phyloP scores from a whole-genome alignment of 2,113 vertebrate species.

The Paradoxurus hermaphroditus region DNA sequence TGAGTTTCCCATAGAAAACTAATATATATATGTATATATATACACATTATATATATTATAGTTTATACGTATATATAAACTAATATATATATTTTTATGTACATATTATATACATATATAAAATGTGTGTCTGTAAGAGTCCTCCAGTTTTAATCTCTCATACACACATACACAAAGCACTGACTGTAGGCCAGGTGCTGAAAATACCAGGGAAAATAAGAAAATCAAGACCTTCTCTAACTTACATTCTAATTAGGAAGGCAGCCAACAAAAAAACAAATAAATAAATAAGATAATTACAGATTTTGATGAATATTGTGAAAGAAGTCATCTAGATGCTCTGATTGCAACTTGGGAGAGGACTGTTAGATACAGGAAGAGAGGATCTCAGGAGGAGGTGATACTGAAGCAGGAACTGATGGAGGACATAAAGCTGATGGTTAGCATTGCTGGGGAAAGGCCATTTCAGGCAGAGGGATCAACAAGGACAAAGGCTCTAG shows the following conservation, averaged over 20 bases:
- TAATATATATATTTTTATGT: not conserved
- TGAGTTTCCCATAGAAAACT: not conserved
- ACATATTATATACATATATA: too few species aligned
- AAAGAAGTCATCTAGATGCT: not conserved
- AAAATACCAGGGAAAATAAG: conserved; percentile 1
- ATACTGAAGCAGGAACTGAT: not conserved
- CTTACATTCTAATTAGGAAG: not conserved
- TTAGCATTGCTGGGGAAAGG: not conserved
- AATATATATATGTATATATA: not conserved
- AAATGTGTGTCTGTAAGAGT: too few species aligned
- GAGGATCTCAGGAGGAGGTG: not conserved
- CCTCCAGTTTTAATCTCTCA: not conserved
- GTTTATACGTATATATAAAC: too few species aligned
- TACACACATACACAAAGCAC: not conserved
- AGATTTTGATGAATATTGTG: not conserved
- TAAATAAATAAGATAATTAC: not conserved
- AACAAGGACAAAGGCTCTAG: not conserved
- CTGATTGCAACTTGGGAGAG: not conserved
- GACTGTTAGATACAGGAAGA: not conserved
- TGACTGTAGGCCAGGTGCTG: not conserved
- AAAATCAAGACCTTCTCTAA: not conserved
- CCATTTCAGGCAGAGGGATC: not conserved
- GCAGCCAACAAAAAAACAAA: not conserved
- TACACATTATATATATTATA: not conserved
- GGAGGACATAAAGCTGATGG: not conserved